phyloP scores from a whole-genome alignment of 1,140 invertebrate genomes.

The Pogonus chalceus region DNA sequence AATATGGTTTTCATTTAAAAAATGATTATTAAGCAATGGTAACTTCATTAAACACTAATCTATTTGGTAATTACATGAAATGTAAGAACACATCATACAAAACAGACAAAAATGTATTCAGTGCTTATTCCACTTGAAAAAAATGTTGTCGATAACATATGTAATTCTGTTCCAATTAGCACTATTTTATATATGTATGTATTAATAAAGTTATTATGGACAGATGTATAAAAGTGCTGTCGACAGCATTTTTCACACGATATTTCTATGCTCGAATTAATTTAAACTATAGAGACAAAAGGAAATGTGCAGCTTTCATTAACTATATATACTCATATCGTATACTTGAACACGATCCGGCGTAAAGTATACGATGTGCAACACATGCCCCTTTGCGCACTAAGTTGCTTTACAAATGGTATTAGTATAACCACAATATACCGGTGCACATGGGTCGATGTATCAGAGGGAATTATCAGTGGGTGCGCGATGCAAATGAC shows the following conservation, averaged over 20 bases:
- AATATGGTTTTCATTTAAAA: constrained; percentile 8
- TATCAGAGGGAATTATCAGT: constrained; percentile 4
- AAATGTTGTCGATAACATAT: background rate
- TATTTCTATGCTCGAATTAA: background rate
- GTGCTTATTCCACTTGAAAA: constrained; percentile 2
- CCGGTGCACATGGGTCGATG: constrained; percentile 3
- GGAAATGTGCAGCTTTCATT: too few relatives aligned
- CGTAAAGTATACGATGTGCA: too few relatives aligned
- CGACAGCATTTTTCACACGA: constrained; percentile 1
- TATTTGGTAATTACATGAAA: constrained; percentile 7
- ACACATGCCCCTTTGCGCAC: too few relatives aligned
- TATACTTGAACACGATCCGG: too few relatives aligned
- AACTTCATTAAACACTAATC: constrained; percentile 7
- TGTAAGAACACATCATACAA: constrained; percentile 7
- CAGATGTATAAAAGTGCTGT: background rate
- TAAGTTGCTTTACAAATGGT: too few relatives aligned
- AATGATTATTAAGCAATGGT: constrained; percentile 7
- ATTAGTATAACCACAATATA: background rate
- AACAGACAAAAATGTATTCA: constrained; percentile 7
- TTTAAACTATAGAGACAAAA: background rate
- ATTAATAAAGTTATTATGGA: too few relatives aligned
- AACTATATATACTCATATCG: too few relatives aligned
- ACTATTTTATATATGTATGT: background rate
- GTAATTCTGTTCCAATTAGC: too few relatives aligned
- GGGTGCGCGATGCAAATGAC: background rate